Base-by-base conservation (phyloP, 1,140 invertebrate genomes). In the Archivesica marissinica region DNA sequence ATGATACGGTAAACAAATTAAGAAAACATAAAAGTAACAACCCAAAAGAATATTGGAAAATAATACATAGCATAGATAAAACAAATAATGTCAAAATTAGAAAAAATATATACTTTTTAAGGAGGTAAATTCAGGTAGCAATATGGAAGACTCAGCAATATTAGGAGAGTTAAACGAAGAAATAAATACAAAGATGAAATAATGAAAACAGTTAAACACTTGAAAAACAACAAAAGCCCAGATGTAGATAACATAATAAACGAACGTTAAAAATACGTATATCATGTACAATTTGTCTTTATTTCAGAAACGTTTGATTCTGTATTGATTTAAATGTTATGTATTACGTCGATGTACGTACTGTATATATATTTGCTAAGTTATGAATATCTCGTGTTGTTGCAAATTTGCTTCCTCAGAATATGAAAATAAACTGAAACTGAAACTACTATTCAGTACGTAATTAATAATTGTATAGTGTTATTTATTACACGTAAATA, bases 201-300 rank as follows among this genome's bases (percentile, higher is more conserved):
- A 35, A 33, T 35, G 20, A 64, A 64, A 13, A 25, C 59, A 35
- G 59, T 64, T 64, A 64, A 64, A 64, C 2, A 11, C 33, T 17
- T 64, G 11, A 64, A 64, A 64, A 64, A 35, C 15, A n/a, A 44
- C 17, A 64, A 64, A 17, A 64, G 59, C n/a, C 59, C 59, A 2
- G 59, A 33, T 17, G 13, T 64, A 35, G 59, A 64, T 17, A 35
- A 64, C n/a, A 35, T 64, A 25, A 2, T 64, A 1, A 35, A 64
- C 28, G 13, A 23, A n/a, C 25, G 28, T 70, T 11, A 30, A 41
- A 30, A 23, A 4, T 30, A 70, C 11, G 1, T 64, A 35, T 64
- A 28, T 28, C 25, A 59, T n/a, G 2, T 59, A 28, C 25, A 28
- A 59, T 28, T 59, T n/a, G n/a, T 28, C 23, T 28, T 4, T 25